Conservation (phyloP, 2,113 vertebrate genomes). For the Melanotaenia duboulayi region DNA sequence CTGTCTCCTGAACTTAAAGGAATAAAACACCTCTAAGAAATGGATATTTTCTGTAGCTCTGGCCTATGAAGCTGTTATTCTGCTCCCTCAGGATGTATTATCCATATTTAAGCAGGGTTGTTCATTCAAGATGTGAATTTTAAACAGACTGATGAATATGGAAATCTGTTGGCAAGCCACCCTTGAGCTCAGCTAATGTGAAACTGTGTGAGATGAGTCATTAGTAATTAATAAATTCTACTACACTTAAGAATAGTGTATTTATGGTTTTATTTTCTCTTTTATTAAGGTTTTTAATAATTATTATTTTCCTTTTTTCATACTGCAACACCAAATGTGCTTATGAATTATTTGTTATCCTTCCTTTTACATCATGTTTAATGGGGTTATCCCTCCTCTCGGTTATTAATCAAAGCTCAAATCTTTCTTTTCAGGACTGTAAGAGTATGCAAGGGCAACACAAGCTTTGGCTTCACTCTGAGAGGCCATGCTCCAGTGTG, state of each 20-base stretch:
- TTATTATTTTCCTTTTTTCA: background rate
- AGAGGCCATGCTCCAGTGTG: conserved; percentile 96
- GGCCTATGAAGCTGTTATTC: background rate
- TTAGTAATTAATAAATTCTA: background rate
- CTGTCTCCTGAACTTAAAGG: background rate
- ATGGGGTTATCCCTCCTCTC: background rate
- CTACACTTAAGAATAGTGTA: background rate
- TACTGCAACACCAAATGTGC: too few relatives aligned
- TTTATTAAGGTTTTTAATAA: background rate
- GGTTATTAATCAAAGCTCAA: conserved; percentile 17
- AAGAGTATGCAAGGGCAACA: conserved; percentile 95
- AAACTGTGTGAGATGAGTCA: background rate
- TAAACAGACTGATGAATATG: conserved; percentile 38
- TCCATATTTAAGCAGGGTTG: conserved; percentile 43
- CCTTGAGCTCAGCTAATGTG: background rate
- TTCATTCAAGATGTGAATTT: conserved; percentile 42
- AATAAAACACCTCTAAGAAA: conserved; percentile 6
- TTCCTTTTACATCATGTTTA: too few relatives aligned
- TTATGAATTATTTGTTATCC: background rate
- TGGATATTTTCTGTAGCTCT: conserved; percentile 2
- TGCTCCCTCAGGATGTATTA: conserved; percentile 29
- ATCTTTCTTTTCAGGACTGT: conserved; percentile 86
- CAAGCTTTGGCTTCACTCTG: conserved; percentile 96
- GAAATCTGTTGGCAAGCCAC: conserved; percentile 12
- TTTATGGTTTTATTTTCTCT: background rate